phyloP scores from a whole-genome alignment of 2,888 invertebrate species.

The Meganola albula region DNA sequence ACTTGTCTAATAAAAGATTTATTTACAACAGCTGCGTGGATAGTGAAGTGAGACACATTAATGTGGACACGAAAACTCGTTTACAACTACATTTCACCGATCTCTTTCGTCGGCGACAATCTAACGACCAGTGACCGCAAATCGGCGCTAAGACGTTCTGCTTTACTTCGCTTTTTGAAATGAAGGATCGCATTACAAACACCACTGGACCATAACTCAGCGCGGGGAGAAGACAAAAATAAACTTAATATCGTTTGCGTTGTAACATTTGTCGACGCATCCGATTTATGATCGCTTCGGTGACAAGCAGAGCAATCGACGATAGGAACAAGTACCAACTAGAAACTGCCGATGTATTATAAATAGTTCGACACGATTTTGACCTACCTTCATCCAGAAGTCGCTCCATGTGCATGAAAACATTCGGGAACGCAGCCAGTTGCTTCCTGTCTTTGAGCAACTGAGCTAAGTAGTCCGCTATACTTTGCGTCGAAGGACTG shows the following conservation, averaged over 20 bases:
- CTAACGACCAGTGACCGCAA: conserved; percentile 69
- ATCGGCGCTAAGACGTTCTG: conserved; percentile 59
- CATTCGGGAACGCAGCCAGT: conserved; percentile 99
- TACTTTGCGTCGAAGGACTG: conserved; percentile 92
- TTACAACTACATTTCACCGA: conserved; percentile 64
- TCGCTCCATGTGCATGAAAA: conserved; percentile 99
- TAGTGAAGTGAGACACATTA: conserved; percentile 35
- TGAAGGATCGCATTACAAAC: conserved; percentile 74
- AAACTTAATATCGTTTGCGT: conserved; percentile 76
- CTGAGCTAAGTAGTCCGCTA: conserved; percentile 99
- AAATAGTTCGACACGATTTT: conserved; percentile 45
- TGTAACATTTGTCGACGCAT: conserved; percentile 73
- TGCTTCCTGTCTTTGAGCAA: conserved; percentile 99
- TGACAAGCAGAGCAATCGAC: conserved; percentile 63
- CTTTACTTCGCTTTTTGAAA: conserved; percentile 68
- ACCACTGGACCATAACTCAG: conserved; percentile 75
- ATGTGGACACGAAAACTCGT: conserved; percentile 59
- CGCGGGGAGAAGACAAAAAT: conserved; percentile 76
- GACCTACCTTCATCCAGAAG: conserved; percentile 98
- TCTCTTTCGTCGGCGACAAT: conserved; percentile 63
- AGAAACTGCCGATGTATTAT: conserved; percentile 41
- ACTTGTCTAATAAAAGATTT: conserved; percentile 39
- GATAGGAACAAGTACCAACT: conserved; percentile 41
- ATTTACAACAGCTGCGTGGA: conserved; percentile 56
- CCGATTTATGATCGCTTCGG: conserved; percentile 64